phyloP scores from a whole-genome alignment of 2,888 invertebrate species.

The Hymenopus coronatus region DNA sequence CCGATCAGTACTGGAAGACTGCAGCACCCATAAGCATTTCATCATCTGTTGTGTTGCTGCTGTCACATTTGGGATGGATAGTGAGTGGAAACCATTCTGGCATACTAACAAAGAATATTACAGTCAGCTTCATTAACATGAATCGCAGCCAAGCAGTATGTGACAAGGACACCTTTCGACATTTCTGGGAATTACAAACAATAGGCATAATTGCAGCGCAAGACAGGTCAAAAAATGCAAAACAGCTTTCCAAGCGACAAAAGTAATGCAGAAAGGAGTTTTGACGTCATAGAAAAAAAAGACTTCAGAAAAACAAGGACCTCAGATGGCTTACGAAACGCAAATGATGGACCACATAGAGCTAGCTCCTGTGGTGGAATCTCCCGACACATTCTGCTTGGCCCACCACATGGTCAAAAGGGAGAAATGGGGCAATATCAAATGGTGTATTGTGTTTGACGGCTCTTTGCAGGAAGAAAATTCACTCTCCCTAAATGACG shows the following conservation, averaged over 20 bases:
- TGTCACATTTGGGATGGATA: too few species aligned
- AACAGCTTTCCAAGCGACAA: background rate
- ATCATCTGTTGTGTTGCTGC: background rate
- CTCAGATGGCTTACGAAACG: background rate
- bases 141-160: too few species aligned
- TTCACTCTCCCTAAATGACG: too few species aligned
- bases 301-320: background rate
- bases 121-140: too few species aligned
- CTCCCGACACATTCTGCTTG: background rate
- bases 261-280: too few species aligned
- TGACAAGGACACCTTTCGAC: too few species aligned
- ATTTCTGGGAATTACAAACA: slow-evolving; percentile 1
- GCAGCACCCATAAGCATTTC: background rate
- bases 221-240: background rate
- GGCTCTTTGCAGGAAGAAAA: too few species aligned
- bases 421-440: background rate
- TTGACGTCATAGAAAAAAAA: background rate
- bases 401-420: background rate
- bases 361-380: background rate
- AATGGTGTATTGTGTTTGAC: too few species aligned
- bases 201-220: background rate
- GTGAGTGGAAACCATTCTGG: too few species aligned
- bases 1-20: too few species aligned
- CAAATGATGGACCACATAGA: background rate
- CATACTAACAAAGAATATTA: too few species aligned